Evolutionary conservation across 2,888 invertebrate species (phyloP), one percentile per base, ranked within the genome.

Genomic region (Yponomeuta cagnagella): DNA sequence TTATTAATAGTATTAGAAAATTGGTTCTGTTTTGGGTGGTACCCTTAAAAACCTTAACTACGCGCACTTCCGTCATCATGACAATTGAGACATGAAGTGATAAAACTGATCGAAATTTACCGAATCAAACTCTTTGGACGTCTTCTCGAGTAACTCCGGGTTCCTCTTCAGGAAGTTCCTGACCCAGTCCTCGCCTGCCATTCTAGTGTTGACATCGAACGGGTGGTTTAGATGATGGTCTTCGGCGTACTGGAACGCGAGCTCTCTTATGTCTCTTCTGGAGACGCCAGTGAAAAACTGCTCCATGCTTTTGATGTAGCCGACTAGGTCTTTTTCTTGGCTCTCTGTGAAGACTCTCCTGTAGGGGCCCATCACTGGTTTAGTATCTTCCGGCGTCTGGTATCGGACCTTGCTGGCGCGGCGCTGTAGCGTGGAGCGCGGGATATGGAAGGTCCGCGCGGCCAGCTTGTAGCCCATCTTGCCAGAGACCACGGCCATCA

Each of bases 141-240:
- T 80, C 74, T 80, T 87, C 71, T 90, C 85, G 52, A 88, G 77
- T 48, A 92, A 79, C 74, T 92, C 92, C 0, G 92, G 90, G 73
- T 93, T 90, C 72, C 92, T 79, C 73, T 92, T 92, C 33, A 93
- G 78, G 78, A 93, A 93, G 74, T 92, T 92, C 75, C 89, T 84
- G 30, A 93, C 89, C 93, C 93, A 93, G 74, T 92, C 92, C 75
- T 90, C 88, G 37, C 93, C 93, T 0, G 93, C 93, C 90, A 92
- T 92, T 70, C 90, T 81, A 64, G 87, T 84, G 81, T 92, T 90
- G 2, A 86, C 85, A 71, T 92, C 92, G 74, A 92, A 92, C 8
- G 90, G 90, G 75, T 93, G 90, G 76, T 89, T 88, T 30, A 91
- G 76, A 43, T 85, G 77, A 76, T 92, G 86, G 76, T 89, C 91